These are phyloP conservation scores for Omphaloscelis lunosa DNA, from an alignment of 2,888 invertebrate species.

Conservation along the genomic window DNA sequence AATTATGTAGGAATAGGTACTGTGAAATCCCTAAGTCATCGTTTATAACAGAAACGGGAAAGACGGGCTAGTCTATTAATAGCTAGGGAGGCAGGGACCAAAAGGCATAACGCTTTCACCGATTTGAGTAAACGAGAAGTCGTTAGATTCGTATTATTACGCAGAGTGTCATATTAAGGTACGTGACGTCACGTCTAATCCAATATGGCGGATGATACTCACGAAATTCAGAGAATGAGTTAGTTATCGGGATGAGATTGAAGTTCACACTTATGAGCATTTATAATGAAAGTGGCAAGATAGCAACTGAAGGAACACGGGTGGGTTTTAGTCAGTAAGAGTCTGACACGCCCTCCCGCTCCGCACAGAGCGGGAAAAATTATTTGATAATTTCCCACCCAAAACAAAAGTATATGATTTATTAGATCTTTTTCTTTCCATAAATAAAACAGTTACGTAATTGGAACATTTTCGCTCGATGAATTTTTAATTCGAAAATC, in stretches of 20 bases:
- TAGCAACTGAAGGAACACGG: too few relatives aligned
- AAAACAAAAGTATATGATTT: too few relatives aligned
- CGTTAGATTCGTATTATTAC: constrained; percentile 61
- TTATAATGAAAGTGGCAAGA: too few relatives aligned
- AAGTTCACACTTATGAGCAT: neutral
- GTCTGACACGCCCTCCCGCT: too few relatives aligned
- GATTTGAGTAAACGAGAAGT: constrained; percentile 61
- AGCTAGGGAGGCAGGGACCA: constrained; percentile 39
- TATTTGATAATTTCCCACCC: too few relatives aligned
- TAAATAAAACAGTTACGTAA: too few relatives aligned
- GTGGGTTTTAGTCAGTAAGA: too few relatives aligned
- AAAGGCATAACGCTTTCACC: constrained; percentile 42
- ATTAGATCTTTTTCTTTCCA: too few relatives aligned
- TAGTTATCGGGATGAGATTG: constrained; percentile 13
- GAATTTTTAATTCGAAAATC: too few relatives aligned
- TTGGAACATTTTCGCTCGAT: too few relatives aligned
- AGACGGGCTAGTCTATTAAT: constrained; percentile 41
- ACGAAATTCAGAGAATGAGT: constrained; percentile 13
- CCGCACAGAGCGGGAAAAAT: too few relatives aligned
- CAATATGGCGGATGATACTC: constrained; percentile 36
- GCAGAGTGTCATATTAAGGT: constrained; percentile 50
- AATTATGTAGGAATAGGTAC: neutral
- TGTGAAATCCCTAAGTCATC: constrained; percentile 35
- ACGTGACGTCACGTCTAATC: constrained; percentile 57
- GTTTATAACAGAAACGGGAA: constrained; percentile 19